Evolutionary conservation across 2,888 invertebrate genomes (phyloP), one percentile per base, ranked within the genome.

Genomic region (Stramonita haemastoma): DNA sequence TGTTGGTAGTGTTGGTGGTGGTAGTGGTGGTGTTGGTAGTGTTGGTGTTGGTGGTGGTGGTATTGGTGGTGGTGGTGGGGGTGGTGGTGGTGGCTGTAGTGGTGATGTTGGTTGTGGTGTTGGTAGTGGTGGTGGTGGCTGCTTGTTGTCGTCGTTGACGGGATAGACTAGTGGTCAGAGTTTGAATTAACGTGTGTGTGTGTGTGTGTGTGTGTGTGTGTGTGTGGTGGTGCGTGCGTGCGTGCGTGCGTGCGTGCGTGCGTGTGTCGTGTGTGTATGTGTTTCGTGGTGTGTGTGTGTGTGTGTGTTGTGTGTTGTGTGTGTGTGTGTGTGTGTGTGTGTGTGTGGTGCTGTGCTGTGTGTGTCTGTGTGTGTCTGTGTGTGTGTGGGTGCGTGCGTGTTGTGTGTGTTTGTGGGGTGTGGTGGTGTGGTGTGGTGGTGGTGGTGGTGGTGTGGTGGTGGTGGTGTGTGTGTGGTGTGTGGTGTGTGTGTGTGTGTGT

Each of bases 231-330:
- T 73, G n/a, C 11, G 32, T 79, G 32, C 29, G 32, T 79, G 8
- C 29, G 32, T 79, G 77, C n/a, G 32, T 8, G 29, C 15, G 13
- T 32, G 32, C 34, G 77, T 32, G 32, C 34, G 77, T 17, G 77
- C 34, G 32, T 66, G 66, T 66, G n/a, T n/a, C n/a, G n/a, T n/a
- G n/a, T n/a, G n/a, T n/a, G n/a, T n/a, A n/a, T n/a, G n/a, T n/a
- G n/a, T n/a, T n/a, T n/a, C n/a, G n/a, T n/a, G n/a, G 77, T 77
- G 77, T 77, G 77, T 77, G 77, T 77, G 77, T 77, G 77, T n/a
- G 77, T 77, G 77, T 77, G 77, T 77, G 77, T 17, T 73, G 73
- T 73, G 73, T 73, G 73, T 73, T 73, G 73, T 73, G 73, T 73
- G 73, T 73, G 73, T 73, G n/a, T n/a, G 73, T 73, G 73, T n/a